Base-by-base conservation (phyloP, 2,113 vertebrate genomes). In the Nannobrachium achirus region DNA sequence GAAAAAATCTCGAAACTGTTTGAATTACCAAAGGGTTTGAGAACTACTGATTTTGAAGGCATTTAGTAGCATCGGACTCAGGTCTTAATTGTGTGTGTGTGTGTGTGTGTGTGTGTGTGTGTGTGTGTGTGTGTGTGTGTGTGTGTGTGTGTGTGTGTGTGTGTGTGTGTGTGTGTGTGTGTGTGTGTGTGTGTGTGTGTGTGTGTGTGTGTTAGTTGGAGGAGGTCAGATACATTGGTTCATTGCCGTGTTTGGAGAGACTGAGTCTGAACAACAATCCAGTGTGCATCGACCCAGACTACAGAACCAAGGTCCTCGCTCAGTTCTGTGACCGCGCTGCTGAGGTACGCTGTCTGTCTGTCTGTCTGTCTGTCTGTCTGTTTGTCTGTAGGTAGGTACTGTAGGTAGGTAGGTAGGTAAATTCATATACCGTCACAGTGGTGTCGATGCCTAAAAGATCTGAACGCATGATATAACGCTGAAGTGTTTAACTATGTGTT, bases 311-410 rank as follows among this genome's bases (percentile, higher is more conserved):
- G 88, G 95, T 98, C 25, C 92, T 99, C 13, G 94, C 97, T 19
- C 97, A 96, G 89, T 99, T 99, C 70, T 96, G 96, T 72, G 98
- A 99, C 76, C 90, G 98, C 8, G 97, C 98, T 55, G 94, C 95
- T 0, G 98, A 99, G 96, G 98, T 99, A 92, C 81, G 59, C 25
- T 56, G 19, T 20, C 14, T 39, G 3, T 53, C 8, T 9, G 40
- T 33, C 41, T 59, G 14, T 18, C n/a, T 15, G 10, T 11, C 60
- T 10, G 1, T 2, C 60, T 25, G 6, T 20, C 46, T 6, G 19
- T 63, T 6, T 39, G n/a, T 64, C 13, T 15, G 10, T 38, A 2
- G 15, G 20, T 38, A 6, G 15, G 20, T 38, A 6, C 9, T 4
- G 25, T 33, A 33, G 25, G 25, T 33, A 25, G 25, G 25, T 25